Conservation (phyloP, 2,797 vertebrate species). For the Pseudochirops cupreus region DNA sequence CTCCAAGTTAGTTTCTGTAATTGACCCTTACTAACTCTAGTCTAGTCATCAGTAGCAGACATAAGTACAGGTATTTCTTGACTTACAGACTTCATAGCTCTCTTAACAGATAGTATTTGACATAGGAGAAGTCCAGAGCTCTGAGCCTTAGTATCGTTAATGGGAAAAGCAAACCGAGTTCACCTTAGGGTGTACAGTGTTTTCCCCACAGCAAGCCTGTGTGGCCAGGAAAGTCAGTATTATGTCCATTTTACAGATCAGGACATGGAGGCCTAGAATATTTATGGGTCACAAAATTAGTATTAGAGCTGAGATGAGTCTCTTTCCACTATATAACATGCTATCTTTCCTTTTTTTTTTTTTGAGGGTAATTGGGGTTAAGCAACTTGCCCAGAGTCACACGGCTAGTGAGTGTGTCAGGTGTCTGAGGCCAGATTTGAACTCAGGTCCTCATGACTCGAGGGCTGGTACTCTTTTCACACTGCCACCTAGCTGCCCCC, state of each 20-base stretch:
- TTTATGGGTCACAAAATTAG: not conserved
- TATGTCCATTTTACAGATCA: constrained; percentile 22
- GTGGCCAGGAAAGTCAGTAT: not conserved
- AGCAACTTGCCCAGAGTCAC: no score
- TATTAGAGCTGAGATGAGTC: not conserved
- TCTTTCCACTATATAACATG: not conserved
- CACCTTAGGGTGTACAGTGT: not conserved
- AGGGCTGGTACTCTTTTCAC: no score
- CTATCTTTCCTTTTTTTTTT: not conserved
- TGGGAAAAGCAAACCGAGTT: not conserved
- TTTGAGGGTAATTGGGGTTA: no score
- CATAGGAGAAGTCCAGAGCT: not conserved
- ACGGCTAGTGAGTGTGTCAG: no score
- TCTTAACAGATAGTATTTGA: not conserved
- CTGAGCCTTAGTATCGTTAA: not conserved
- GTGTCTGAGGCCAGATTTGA: no score
- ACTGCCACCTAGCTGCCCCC: no score
- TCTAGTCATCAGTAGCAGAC: not conserved
- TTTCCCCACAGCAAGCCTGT: not conserved
- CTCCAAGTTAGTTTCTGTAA: constrained; percentile 27
- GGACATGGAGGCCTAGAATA: not conserved
- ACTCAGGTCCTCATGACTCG: no score
- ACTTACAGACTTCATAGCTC: not conserved
- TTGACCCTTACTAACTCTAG: constrained; percentile 28
- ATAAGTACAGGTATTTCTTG: not conserved